These are phyloP conservation scores for Mythimna vitellina DNA, from an alignment of 2,888 invertebrate species.

Conservation along the genomic window DNA sequence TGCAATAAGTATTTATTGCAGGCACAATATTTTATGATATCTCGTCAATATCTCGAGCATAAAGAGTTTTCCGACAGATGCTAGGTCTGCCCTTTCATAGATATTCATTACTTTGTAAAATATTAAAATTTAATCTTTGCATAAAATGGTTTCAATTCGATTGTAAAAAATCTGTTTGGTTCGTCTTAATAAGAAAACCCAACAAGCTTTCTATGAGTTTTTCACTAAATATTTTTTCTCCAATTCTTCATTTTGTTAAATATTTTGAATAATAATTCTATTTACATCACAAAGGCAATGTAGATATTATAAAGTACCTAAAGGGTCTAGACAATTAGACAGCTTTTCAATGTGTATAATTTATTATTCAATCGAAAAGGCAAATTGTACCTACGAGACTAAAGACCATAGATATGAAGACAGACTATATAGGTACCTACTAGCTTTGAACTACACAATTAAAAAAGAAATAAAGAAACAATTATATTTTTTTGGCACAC, in stretches of 20 bases:
- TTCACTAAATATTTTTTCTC: neutral
- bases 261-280: slow-evolving; percentile 2
- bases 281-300: slow-evolving; percentile 8
- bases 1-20: no score
- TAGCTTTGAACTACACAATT: no score
- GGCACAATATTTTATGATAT: no score
- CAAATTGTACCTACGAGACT: neutral
- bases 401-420: neutral
- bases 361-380: slow-evolving; percentile 7
- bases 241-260: slow-evolving; percentile 10
- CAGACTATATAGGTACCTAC: no score
- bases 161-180: neutral
- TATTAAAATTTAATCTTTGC: neutral
- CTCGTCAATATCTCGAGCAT: no score
- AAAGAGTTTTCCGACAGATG: neutral
- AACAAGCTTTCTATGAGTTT: neutral
- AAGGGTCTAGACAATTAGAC: neutral
- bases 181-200: neutral
- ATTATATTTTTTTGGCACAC: no score
- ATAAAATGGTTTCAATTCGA: neutral
- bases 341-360: slow-evolving; percentile 4
- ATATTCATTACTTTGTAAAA: neutral
- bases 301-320: slow-evolving; percentile 10
- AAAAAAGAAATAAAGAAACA: no score
- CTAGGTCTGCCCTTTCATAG: neutral